Base-by-base conservation (phyloP, 1,140 invertebrate genomes). In the Atta cephalotes region DNA sequence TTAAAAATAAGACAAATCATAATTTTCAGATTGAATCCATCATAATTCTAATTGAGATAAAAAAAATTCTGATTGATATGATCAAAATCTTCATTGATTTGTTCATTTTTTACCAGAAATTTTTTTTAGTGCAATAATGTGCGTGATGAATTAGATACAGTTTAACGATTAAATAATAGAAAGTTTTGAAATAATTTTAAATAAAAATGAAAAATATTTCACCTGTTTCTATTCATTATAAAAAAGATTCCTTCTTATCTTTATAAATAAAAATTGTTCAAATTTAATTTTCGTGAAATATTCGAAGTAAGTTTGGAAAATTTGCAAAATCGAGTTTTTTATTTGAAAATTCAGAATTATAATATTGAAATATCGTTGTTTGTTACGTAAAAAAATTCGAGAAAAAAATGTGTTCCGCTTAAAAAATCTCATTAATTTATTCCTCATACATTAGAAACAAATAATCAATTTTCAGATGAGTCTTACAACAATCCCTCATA, bases 71-170 rank as follows among this genome's bases (percentile, higher is more conserved):
- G 9, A 9, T 45, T 45, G 39, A 45, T 45, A 45, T 45, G 10
- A 45, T 10, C 7, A 45, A 7, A 45, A 45, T 45, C 39, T 45
- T 0, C 39, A n/a, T n/a, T 2, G 1, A 2, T 10, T 45, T 45
- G 9, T 45, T 45, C 9, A 45, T 45, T 45, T 45, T 45, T 10
- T 12, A 45, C 9, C 39, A 12, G 9, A 45, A 45, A 45, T 45
- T 45, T 45, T 45, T 45, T 10, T 45, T 10, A 45, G 39, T 45
- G 39, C 39, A 45, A 10, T 45, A 9, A 16, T 62, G 66, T 74
- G 56, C 68, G 18, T 18, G 14, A 49, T 84, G n/a, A 53, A 76
- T 39, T 71, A 81, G n/a, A 35, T 74, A 18, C 25, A 74, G 45
- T 60, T 72, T 58, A 53, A 66, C 1, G 45, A 31, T 7, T 16